phyloP scores from a whole-genome alignment of 2,888 invertebrate genomes.

The Kuschelorhynchus macadamiae region DNA sequence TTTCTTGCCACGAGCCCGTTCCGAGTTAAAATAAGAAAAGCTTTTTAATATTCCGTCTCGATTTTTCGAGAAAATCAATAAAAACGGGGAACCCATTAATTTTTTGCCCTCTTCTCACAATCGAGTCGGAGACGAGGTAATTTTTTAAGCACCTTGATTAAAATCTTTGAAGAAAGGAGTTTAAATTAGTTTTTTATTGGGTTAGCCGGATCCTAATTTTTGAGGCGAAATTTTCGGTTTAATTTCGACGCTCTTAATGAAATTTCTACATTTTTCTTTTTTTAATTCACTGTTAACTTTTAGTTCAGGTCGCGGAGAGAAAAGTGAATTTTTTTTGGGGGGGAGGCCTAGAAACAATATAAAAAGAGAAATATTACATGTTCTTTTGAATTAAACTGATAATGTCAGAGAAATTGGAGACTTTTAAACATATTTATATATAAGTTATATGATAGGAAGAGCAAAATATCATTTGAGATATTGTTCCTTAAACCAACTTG shows the following conservation, averaged over 20 bases:
- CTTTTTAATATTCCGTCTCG: constrained; percentile 65
- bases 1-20: constrained; percentile 45
- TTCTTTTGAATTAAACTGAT: no score
- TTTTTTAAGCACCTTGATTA: constrained; percentile 37
- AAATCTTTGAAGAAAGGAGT: constrained; percentile 27
- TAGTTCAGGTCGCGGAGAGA: no score
- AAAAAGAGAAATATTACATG: no score
- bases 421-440: no score
- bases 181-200: constrained; percentile 35
- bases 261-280: not conserved
- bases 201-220: constrained; percentile 29
- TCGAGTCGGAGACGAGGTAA: constrained; percentile 38
- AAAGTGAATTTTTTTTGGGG: no score
- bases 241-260: constrained; percentile 18
- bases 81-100: constrained; percentile 66
- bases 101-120: constrained; percentile 55
- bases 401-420: no score
- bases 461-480: no score
- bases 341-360: no score
- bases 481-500: no score
- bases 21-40: constrained; percentile 61
- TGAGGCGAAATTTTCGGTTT: constrained; percentile 18
- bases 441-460: no score
- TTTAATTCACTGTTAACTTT: not conserved
- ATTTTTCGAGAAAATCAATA: constrained; percentile 64